These are phyloP conservation scores for Euura lappo DNA, from an alignment of 1,140 invertebrate species.

Conservation along the genomic window DNA sequence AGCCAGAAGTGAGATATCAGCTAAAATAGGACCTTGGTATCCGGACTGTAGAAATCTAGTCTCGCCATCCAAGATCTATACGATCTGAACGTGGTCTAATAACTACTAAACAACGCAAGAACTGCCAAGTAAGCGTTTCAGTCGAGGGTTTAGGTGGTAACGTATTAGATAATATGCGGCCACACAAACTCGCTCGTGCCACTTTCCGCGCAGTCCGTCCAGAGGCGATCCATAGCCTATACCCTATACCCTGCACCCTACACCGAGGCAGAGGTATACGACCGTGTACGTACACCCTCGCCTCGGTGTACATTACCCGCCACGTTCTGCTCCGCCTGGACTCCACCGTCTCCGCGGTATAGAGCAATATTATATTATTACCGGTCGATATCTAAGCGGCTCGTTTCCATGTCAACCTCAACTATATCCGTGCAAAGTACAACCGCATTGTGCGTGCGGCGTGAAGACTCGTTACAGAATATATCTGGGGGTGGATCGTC, in stretches of 20 bases:
- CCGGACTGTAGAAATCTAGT: no score
- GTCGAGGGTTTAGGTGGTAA: background rate
- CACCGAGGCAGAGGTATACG: background rate
- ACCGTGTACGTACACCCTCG: background rate
- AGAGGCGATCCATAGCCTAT: background rate
- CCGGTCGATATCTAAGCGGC: background rate
- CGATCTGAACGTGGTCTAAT: no score
- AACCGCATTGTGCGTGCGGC: no score
- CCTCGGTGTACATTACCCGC: background rate
- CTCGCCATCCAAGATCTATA: no score
- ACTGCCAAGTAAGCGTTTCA: no score
- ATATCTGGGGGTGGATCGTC: no score
- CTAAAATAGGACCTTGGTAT: no score
- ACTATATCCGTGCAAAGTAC: no score
- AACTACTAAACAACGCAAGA: no score
- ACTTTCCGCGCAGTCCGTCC: background rate
- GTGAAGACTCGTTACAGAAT: no score
- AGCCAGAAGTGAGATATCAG: no score
- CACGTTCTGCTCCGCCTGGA: background rate
- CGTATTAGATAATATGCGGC: conserved; percentile 2
- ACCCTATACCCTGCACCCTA: background rate
- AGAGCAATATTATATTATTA: background rate
- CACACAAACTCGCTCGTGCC: background rate
- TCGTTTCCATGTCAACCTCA: background rate
- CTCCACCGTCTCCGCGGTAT: background rate